Conservation (phyloP, 2,797 vertebrate species). For the Xerus rutilus region DNA sequence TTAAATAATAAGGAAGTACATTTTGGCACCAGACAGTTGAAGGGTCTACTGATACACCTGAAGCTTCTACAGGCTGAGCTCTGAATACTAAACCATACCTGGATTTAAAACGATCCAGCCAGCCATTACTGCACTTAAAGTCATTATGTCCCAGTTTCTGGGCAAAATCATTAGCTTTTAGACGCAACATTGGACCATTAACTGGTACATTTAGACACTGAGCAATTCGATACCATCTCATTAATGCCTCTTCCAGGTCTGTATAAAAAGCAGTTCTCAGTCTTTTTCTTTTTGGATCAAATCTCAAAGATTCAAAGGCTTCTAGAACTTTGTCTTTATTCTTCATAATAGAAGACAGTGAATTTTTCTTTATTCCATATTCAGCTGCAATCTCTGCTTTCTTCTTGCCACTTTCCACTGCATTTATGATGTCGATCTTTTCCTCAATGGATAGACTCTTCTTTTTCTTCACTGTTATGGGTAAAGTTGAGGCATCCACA, state of each 20-base stretch:
- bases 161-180: constrained; percentile 88
- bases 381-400: constrained; percentile 87
- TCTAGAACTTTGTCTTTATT: constrained; percentile 89
- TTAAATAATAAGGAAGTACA: constrained; percentile 83
- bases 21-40: constrained; percentile 82
- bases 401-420: constrained; percentile 87
- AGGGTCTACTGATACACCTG: constrained; percentile 48
- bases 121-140: constrained; percentile 89
- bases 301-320: constrained; percentile 86
- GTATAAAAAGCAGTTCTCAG: constrained; percentile 86
- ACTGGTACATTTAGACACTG: constrained; percentile 86
- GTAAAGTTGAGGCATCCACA: not conserved
- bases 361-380: constrained; percentile 90
- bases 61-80: constrained; percentile 81
- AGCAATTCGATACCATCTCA: constrained; percentile 88
- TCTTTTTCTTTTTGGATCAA: constrained; percentile 88
- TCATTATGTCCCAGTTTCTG: constrained; percentile 88
- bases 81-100: constrained; percentile 88
- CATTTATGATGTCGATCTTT: constrained; percentile 87
- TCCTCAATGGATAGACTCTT: constrained; percentile 89
- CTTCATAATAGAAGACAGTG: constrained; percentile 88
- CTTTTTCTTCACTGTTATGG: constrained; percentile 82
- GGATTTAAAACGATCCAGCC: constrained; percentile 89
- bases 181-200: constrained; percentile 86
- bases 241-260: constrained; percentile 87